Evolutionary conservation across 2,113 vertebrate species (phyloP).

Genomic region (Passer domesticus): DNA sequence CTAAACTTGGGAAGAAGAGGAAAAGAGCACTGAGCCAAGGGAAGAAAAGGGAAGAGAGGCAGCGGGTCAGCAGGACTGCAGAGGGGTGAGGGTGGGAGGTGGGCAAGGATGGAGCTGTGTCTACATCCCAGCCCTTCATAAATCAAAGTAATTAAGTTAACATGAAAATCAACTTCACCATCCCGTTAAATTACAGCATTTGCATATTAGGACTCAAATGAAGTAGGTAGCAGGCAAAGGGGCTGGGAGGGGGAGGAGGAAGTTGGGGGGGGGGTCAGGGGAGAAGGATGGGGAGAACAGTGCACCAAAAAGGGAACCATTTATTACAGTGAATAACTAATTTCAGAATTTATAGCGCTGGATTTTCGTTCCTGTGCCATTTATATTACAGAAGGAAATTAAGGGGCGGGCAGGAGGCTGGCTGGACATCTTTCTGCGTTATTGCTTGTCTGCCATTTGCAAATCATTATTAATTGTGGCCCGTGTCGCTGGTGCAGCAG

Average conservation of each 20-base stretch:
- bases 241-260: background rate
- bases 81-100: constrained; percentile 58
- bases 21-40: background rate
- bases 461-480: constrained; percentile 96
- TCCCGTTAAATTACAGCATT: constrained; percentile 83
- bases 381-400: constrained; percentile 85
- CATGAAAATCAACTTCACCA: constrained; percentile 82
- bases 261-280: background rate
- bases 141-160: constrained; percentile 90
- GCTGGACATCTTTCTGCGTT: constrained; percentile 87
- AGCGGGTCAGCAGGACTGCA: background rate
- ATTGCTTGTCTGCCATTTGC: constrained; percentile 92
- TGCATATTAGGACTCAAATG: constrained; percentile 78
- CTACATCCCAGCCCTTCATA: constrained; percentile 80
- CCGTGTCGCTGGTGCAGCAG: constrained; percentile 76
- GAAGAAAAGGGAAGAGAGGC: background rate
- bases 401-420: constrained; percentile 80
- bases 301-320: constrained; percentile 72
- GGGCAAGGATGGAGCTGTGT: constrained; percentile 69
- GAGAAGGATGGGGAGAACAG: background rate
- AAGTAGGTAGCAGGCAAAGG: constrained; percentile 38
- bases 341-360: constrained; percentile 84
- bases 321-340: constrained; percentile 86
- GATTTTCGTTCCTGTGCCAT: constrained; percentile 81
- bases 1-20: constrained; percentile 74